Base-by-base conservation (phyloP, 1,140 invertebrate species). In the Hyphantria cunea region DNA sequence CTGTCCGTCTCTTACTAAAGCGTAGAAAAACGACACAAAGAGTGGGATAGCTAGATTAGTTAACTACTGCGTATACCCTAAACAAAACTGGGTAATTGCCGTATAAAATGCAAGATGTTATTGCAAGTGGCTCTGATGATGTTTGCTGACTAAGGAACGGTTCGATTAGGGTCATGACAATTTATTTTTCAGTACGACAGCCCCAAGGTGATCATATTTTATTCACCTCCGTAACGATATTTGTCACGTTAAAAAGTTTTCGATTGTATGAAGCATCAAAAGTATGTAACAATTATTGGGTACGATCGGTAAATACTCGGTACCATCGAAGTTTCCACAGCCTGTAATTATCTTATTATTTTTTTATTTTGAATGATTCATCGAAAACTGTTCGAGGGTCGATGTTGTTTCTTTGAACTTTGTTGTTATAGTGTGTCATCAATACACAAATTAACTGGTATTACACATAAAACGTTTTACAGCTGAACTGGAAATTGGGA, bases 81-180 rank as follows among this genome's bases (percentile, higher is more conserved):
- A 86, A 85, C 86, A 82, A 85, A 83, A 71, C 70, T 69, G 55
- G 65, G 72, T 68, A 80, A 82, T 81, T 86, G 76, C 64, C 65
- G 67, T 82, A 68, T 51, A 82, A 89, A 84, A 70, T 78, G 70
- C 74, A 78, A 68, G 67, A 51, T 41, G 48, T 44, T 65, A 51
- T 37, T 84, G 79, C 79, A 82, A 70, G 41, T 84, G 76, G 78
- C 55, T 80, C 78, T 80, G 65, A 55, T 63, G 47, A 62, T 74
- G 66, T 80, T 77, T 82, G 74, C 77, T 70, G 55, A 76, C 69
- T 66, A 67, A 68, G 71, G 74, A 64, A 52, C 52, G 25, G 39
- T 58, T 68, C 72, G 62, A 84, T 86, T 84, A 86, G 71, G 79
- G 84, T 77, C 79, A 72, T 47, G 56, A 68, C 64, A 80, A 84